Percentiles rank a stretch among this genome's conserved stretches.
Conservation (phyloP, 30 jellyfish, hydroid and myxozoan genomes). For the Clytia hemisphaerica region DNA sequence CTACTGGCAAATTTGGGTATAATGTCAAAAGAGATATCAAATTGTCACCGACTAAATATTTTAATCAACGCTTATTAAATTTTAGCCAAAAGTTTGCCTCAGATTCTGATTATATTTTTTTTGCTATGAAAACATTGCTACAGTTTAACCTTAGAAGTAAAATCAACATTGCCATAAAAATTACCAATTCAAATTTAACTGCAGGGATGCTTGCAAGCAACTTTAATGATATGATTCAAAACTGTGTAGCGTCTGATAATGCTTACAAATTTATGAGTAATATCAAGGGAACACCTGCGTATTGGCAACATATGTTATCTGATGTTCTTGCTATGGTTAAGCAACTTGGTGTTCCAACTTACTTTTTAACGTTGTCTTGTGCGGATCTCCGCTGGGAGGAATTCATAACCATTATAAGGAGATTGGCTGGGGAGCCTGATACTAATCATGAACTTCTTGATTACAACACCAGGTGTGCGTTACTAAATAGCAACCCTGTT, state of each 20-base stretch:
- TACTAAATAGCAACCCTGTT: constrained; percentile 33
- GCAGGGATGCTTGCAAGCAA: constrained; percentile 14
- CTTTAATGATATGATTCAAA: constrained; percentile 12
- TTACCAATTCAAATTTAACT: background rate
- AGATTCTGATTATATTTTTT: constrained; percentile 25
- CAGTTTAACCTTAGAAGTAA: constrained; percentile 11
- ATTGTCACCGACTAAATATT: constrained; percentile 29
- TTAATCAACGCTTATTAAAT: constrained; percentile 23
- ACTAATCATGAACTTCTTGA: background rate
- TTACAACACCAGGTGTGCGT: constrained; percentile 8
- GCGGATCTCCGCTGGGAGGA: constrained; percentile 41
- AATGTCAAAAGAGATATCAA: constrained; percentile 11
- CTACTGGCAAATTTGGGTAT: constrained; percentile 45
- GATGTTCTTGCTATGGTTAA: constrained; percentile 44
- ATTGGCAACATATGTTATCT: constrained; percentile 25
- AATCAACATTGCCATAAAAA: constrained; percentile 17
- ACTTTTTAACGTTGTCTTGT: constrained; percentile 25
- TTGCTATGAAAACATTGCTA: constrained; percentile 13
- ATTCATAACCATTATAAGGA: background rate
- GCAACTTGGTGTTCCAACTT: constrained; percentile 38
- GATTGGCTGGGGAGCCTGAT: background rate
- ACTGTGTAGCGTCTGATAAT: background rate
- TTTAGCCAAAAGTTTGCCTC: constrained; percentile 10
- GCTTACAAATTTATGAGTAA: constrained; percentile 17
- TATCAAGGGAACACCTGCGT: constrained; percentile 41